Base-by-base conservation (phyloP, 2,113 vertebrate genomes). In the Aplodontia rufa region DNA sequence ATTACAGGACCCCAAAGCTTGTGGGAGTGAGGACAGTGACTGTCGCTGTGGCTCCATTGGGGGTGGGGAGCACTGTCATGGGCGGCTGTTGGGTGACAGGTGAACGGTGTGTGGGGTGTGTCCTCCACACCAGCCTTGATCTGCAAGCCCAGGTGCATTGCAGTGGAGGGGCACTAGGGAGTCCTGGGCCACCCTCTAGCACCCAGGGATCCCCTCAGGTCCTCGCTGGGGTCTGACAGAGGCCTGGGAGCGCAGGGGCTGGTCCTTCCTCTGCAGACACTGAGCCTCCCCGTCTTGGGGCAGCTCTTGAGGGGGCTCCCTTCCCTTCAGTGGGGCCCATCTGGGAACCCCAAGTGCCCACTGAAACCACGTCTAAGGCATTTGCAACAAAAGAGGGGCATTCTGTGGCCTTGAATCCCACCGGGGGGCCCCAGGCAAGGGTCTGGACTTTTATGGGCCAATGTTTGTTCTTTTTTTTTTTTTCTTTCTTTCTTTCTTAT, bases 1-100 rank as follows among this genome's bases (percentile, higher is more conserved):
- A 30, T 74, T 30, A 10, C 47, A 64, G 20, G 35, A 28, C n/a
- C 26, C 58, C 8, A 14, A 60, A 32, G 20, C 55, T 49, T 74
- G 19, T 13, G 14, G 87, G 49, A 51, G 64, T 28, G 26, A 74
- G 78, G 12, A 13, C 1, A 26, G 60, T 11, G 62, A 51, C 26
- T 10, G 51, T 53, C 51, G 16, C 1, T 1, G 2, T 28, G 55
- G 66, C 16, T 66, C 32, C 55, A 5, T 3, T 1, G 0, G 8
- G 28, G 28, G 7, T 49, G 5, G 30, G 37, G 35, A 30, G 28
- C 75, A 12, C 4, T 45, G 49, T 19, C 26, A 10, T 60, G 30
- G 20, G 16, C 20, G 66, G 47, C 75, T 24, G 13, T 7, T 14
- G 13, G 37, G 26, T 8, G 32, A 75, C 58, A 32, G 7, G 47